Conservation (phyloP, 2,113 vertebrate genomes). For the Ranitomeya imitator region DNA sequence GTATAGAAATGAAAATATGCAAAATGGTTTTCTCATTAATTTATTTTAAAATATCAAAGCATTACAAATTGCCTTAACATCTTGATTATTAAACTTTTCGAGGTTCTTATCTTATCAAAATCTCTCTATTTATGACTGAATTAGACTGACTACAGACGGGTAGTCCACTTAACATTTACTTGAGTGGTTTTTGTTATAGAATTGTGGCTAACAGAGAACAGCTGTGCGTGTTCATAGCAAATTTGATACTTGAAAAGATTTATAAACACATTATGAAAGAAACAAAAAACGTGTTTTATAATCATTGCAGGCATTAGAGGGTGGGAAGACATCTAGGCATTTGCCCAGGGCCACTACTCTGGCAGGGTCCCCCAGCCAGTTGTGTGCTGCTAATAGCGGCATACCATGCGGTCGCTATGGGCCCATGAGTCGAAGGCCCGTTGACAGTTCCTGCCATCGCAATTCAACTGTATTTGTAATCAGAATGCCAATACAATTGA, state of each 20-base stretch:
- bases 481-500: no score
- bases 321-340: no score
- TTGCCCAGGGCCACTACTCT: no score
- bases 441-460: no score
- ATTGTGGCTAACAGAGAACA: conserved; percentile 26
- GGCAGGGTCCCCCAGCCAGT: no score
- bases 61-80: conserved; percentile 1
- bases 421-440: no score
- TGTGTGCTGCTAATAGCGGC: no score
- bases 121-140: conserved; percentile 45
- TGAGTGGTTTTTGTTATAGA: background rate
- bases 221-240: background rate
- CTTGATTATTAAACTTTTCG: background rate
- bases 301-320: no score
- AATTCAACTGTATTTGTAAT: no score
- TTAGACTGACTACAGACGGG: background rate
- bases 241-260: background rate
- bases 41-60: conserved; percentile 27
- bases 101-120: background rate
- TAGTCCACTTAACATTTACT: conserved; percentile 38
- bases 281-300: background rate
- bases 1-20: background rate
- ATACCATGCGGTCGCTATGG: no score
- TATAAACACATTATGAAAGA: background rate
- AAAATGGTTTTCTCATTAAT: background rate